phyloP scores from a whole-genome alignment of 2,888 invertebrate species.

The Willowsia nigromaculata region DNA sequence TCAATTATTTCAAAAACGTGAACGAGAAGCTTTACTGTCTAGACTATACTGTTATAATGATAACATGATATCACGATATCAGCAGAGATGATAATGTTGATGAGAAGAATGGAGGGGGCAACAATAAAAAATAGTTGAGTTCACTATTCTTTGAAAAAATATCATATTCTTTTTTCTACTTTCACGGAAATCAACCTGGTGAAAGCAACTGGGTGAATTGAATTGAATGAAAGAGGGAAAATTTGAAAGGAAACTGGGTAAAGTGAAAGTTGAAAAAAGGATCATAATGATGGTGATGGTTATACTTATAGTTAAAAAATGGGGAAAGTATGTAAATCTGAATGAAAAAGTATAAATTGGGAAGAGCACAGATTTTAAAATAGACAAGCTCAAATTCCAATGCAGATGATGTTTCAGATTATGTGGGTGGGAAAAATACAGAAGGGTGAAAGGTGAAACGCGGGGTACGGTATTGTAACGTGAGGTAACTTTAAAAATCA shows the following conservation, averaged over 20 bases:
- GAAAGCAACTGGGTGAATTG: slow-evolving; percentile 5
- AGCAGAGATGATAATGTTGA: neutral
- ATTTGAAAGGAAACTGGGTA: neutral
- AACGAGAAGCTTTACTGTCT: neutral
- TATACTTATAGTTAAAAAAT: neutral
- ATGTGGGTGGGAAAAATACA: no score
- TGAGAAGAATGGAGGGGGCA: slow-evolving; percentile 1
- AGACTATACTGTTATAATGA: neutral
- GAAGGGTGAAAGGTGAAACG: no score
- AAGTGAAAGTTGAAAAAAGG: neutral
- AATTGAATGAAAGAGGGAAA: neutral
- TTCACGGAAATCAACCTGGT: neutral
- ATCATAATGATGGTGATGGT: neutral
- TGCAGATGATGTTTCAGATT: no score
- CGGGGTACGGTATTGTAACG: no score
- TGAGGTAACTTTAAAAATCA: no score
- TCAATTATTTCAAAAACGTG: neutral
- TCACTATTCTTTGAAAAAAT: neutral
- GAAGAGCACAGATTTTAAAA: neutral
- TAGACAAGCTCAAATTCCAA: neutral
- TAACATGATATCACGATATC: neutral
- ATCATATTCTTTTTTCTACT: neutral
- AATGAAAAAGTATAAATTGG: neutral
- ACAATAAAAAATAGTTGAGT: slow-evolving; percentile 10
- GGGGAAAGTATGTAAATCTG: neutral